Evolutionary conservation across 2,113 vertebrate genomes (phyloP).

Genomic region (Elephas maximus): DNA sequence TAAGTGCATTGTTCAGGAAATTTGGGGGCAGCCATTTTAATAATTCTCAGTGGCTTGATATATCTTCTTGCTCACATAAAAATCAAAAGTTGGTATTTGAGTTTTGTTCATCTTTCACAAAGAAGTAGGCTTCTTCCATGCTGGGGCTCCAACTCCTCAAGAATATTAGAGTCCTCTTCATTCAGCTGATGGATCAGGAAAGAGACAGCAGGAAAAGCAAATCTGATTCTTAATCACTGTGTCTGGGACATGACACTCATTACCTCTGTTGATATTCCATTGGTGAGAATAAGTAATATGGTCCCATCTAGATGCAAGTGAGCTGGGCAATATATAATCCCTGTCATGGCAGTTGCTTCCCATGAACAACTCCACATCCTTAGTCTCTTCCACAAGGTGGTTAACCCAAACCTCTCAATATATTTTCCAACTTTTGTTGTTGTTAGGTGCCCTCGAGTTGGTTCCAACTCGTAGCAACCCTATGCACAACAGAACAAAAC

Average conservation of each 20-base stretch:
- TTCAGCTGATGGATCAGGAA: neutral
- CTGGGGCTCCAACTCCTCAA: neutral
- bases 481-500: too few species aligned
- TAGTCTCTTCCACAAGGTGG: neutral
- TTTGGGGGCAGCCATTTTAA: neutral
- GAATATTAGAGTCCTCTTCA: neutral
- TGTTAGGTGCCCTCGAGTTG: too few species aligned
- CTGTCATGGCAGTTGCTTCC: neutral
- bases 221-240: neutral
- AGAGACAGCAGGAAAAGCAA: neutral
- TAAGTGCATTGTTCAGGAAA: neutral
- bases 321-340: neutral
- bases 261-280: neutral
- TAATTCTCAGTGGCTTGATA: neutral
- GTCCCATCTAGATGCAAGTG: neutral
- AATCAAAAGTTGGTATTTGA: neutral
- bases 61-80: neutral
- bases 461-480: too few species aligned
- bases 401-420: neutral
- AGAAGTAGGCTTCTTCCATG: neutral
- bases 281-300: neutral
- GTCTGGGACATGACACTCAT: neutral
- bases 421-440: conserved; percentile 41
- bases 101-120: neutral
- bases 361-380: neutral